These are phyloP conservation scores for Pyrgilauda ruficollis DNA, from an alignment of 2,113 vertebrate genomes.

Conservation along the genomic window DNA sequence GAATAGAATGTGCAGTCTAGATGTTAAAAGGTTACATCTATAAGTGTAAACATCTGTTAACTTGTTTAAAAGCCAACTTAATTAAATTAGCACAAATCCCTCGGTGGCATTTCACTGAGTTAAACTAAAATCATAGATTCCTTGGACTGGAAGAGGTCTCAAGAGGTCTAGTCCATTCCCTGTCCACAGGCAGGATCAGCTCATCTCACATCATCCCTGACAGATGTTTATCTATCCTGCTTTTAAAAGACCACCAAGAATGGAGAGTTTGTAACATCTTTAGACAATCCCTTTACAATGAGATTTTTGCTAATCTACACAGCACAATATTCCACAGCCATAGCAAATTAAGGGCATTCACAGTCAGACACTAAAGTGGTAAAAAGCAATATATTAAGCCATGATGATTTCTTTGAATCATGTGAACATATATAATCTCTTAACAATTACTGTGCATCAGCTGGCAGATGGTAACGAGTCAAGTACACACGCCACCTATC, in stretches of 20 bases:
- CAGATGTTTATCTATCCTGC: constrained; percentile 7
- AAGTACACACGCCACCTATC: neutral
- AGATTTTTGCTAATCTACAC: neutral
- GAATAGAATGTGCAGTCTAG: neutral
- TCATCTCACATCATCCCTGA: neutral
- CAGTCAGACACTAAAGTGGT: neutral
- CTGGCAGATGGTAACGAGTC: neutral
- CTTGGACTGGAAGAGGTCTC: neutral
- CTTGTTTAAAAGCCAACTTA: constrained; percentile 5
- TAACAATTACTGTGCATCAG: neutral
- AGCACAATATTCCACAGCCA: neutral
- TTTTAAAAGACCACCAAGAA: constrained; percentile 31
- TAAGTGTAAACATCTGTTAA: constrained; percentile 41
- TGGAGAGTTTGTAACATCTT: neutral
- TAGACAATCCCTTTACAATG: neutral
- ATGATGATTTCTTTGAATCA: neutral
- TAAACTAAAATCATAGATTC: neutral
- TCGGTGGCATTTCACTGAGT: neutral
- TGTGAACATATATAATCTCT: neutral
- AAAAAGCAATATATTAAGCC: neutral
- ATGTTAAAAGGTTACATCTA: neutral
- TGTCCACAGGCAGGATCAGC: neutral
- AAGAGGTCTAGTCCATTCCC: neutral
- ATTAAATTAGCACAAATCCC: constrained; percentile 5
- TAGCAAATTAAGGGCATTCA: neutral